phyloP scores from a whole-genome alignment of 2,113 vertebrate genomes.

The Charadrius vociferus region DNA sequence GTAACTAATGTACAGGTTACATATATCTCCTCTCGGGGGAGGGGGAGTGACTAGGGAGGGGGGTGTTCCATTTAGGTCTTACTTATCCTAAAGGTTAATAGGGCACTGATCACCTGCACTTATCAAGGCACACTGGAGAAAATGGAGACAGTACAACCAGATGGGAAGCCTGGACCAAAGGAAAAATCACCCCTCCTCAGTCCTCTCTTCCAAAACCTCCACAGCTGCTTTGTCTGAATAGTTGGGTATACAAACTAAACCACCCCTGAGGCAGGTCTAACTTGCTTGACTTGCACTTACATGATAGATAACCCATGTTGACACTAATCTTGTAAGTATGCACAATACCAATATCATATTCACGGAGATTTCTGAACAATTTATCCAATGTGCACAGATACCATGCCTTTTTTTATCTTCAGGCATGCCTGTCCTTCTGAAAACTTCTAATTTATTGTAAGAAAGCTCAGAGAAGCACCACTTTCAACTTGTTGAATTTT shows the following conservation, averaged over 20 bases:
- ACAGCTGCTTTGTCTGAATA: not conserved
- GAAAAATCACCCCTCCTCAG: not conserved
- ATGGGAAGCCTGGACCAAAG: not conserved
- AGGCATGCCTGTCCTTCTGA: not conserved
- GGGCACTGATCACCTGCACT: not conserved
- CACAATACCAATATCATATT: not conserved
- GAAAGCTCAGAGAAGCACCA: not conserved
- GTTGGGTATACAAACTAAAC: not conserved
- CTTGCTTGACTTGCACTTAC: not conserved
- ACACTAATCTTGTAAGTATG: not conserved
- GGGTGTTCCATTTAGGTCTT: not conserved
- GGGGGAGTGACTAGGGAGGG: rapidly evolving
- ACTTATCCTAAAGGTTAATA: not conserved
- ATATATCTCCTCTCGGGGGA: not conserved
- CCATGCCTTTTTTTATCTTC: not conserved
- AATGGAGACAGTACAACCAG: not conserved
- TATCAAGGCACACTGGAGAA: not conserved
- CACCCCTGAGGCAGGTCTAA: not conserved
- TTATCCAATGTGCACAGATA: not conserved
- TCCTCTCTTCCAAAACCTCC: not conserved
- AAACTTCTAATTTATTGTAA: not conserved
- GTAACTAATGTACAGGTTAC: not conserved
- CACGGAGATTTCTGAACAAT: not conserved
- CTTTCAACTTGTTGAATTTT: not conserved
- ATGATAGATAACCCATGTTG: not conserved